Evolutionary conservation across 2,113 vertebrate genomes (phyloP), one percentile per base, ranked within the genome.

Genomic region (Phrynosoma blainvillii): DNA sequence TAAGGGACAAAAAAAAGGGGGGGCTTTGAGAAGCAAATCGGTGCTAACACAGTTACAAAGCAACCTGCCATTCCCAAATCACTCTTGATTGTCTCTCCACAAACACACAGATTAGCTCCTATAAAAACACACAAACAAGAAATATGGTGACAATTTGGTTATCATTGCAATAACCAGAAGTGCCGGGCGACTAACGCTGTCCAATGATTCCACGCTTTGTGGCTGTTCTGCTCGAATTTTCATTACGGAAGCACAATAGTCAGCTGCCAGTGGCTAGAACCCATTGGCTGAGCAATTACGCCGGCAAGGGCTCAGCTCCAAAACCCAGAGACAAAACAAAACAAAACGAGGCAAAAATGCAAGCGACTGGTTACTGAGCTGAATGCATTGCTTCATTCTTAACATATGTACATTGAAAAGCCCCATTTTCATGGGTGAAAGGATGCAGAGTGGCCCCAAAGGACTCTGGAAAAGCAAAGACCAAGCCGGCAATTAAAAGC

Each of bases 101-200:
- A 85, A 85, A 82, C 78, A 30, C 70, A 32, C 0, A 84, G 90
- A 56, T 56, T 0, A 90, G 84, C 65, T 65, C 30, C 74, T 73
- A 66, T 30, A 66, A 40, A 71, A 0, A 21, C 76, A 90, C 62
- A 84, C 59, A 36, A 36, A 65, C 68, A 84, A 74, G 40, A 81
- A 76, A 52, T 1, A 23, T 42, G 8, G 81, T 13, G 79, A 42
- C 87, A 16, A 78, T 16, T 80, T 16, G 0, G 1, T 13, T 74
- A 85, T 0, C 81, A 25, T 90, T 78, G n/a, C 92, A 89, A n/a
- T 16, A 82, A 91, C 54, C 87, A 90, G 88, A 79, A 90, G 89
- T 77, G 12, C 87, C 14, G 71, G 0, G 87, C 92, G 88, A 65
- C 30, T 89, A 86, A 47, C 68, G 2, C 0, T 0, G 0, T 79